phyloP scores from a whole-genome alignment of 2,888 invertebrate species.

The Brassicogethes aeneus region DNA sequence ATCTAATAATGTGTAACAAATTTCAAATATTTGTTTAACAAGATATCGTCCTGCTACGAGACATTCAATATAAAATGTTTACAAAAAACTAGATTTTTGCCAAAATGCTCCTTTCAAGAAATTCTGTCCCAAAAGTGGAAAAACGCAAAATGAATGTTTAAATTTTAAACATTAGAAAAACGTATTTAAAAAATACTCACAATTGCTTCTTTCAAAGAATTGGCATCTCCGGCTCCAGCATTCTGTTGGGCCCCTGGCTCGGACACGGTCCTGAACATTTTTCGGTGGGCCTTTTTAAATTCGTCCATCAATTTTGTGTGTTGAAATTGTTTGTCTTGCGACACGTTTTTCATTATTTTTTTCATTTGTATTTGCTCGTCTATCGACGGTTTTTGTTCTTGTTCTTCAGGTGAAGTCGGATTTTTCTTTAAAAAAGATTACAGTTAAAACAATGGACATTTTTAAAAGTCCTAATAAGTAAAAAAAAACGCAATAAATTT shows the following conservation, averaged over 20 bases:
- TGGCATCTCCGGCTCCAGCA: constrained; percentile 1
- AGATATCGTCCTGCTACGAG: too few relatives aligned
- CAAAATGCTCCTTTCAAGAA: too few relatives aligned
- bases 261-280: constrained; percentile 59
- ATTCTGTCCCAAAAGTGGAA: too few relatives aligned
- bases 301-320: constrained; percentile 80
- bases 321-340: constrained; percentile 56
- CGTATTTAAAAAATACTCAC: constrained; percentile 9
- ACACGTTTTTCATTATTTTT: constrained; percentile 41
- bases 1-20: too few relatives aligned
- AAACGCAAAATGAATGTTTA: too few relatives aligned
- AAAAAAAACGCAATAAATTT: constrained; percentile 2
- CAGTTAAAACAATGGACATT: constrained; percentile 3
- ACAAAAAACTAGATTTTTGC: too few relatives aligned
- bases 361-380: constrained; percentile 39
- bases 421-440: constrained; percentile 31
- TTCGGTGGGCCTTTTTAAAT: constrained; percentile 78
- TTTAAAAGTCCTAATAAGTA: neutral
- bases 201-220: constrained; percentile 12
- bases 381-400: constrained; percentile 30
- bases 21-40: too few relatives aligned
- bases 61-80: too few relatives aligned
- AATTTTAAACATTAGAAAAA: too few relatives aligned
- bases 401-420: constrained; percentile 12
- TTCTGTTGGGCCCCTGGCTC: neutral